Percentiles rank a stretch among this genome's conserved stretches.
phyloP scores from a whole-genome alignment of 2,113 vertebrate species.

The Thunnus thynnus region DNA sequence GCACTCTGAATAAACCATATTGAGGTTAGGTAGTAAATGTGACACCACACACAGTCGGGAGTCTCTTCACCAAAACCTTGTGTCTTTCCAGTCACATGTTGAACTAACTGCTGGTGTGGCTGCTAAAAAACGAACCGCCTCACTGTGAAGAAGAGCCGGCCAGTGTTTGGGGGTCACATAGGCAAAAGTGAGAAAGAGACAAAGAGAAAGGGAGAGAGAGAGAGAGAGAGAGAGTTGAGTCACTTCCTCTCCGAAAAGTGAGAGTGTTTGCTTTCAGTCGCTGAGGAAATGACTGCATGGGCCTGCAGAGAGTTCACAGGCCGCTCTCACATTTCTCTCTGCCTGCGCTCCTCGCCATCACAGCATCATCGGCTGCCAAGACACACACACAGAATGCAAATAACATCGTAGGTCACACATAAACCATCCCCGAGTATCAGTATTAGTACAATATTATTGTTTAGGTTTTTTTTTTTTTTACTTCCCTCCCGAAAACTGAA shows the following conservation, averaged over 20 bases:
- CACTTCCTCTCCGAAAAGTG: constrained; percentile 81
- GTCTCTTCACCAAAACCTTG: neutral
- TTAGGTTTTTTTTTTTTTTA: constrained; percentile 19
- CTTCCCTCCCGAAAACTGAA: constrained; percentile 43
- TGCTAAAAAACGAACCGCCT: too few relatives aligned
- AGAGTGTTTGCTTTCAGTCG: constrained; percentile 83
- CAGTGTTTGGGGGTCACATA: constrained; percentile 38
- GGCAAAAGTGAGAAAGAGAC: constrained; percentile 32
- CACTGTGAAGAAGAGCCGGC: neutral
- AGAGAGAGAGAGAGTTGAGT: constrained; percentile 64
- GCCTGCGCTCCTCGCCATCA: constrained; percentile 53
- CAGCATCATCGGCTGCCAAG: constrained; percentile 62
- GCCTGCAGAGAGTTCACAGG: constrained; percentile 74
- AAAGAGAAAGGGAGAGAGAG: constrained; percentile 21
- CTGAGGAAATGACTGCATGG: constrained; percentile 83
- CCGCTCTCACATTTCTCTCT: constrained; percentile 71
- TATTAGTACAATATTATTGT: constrained; percentile 33
- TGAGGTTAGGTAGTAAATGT: neutral
- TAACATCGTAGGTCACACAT: constrained; percentile 28
- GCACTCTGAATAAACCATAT: neutral
- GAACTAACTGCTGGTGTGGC: neutral
- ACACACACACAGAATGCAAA: constrained; percentile 54
- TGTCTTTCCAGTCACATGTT: neutral
- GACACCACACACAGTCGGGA: neutral
- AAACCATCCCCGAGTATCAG: constrained; percentile 32